Evolutionary conservation across 1,140 invertebrate genomes (phyloP), one percentile per base, ranked within the genome.

Genomic region (Drosophila ficusphila): DNA sequence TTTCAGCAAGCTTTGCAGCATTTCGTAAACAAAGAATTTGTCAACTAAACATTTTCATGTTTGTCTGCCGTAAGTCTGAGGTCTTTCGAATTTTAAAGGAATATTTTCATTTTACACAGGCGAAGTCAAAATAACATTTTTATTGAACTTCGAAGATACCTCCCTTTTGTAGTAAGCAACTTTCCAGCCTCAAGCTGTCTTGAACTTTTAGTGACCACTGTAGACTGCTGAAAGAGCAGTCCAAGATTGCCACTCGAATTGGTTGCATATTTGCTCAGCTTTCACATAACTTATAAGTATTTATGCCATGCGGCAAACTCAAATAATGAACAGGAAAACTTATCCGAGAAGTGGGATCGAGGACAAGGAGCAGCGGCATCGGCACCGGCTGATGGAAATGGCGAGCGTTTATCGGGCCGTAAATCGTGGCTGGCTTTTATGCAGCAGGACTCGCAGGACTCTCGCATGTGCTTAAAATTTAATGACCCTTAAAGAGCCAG

Each of bases 381-480:
- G 25, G 52, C 71, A 71, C 48, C 72, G 76, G 67, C 81, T 79
- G 71, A 81, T 81, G 81, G 61, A 83, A 76, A 76, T 61, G 65
- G 54, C 33, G 60, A 73, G 61, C 81, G 76, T 81, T 86, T 86
- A 86, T 79, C 75, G 75, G 82, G 52, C 76, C 76, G 81, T 86
- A 86, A 86, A 86, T 71, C 61, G 51, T 42, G 41, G 65, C 67
- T 64, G 31, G 48, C 52, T 81, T 85, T 79, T 76, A 86, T 81
- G 77, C 46, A 41, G 53, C 73, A 71, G 56, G 54, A 61, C 53
- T 60, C 25, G 53, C 73, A 71, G 56, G 54, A 61, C 53, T 60
- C 25, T 86, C 56, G 76, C 60, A 72, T 79, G 79, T 85, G 79
- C 81, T 85, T 76, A 76, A 85, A 86, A 86, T 85, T 86, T 86